Evolutionary conservation across 1,140 invertebrate species (phyloP).

Genomic region (Trinorchestia longiramus): DNA sequence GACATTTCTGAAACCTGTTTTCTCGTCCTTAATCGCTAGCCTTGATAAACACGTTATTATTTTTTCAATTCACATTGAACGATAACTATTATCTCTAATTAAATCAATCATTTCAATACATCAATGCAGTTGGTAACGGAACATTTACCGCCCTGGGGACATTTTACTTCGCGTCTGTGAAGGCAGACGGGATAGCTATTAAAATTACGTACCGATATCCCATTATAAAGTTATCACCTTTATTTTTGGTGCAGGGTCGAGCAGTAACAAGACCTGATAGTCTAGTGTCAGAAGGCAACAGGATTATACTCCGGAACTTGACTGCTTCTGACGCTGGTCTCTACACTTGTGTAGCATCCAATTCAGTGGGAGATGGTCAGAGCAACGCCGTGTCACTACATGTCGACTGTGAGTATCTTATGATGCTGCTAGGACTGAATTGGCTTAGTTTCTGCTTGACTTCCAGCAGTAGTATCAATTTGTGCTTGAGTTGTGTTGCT

Average conservation of each 20-base stretch:
- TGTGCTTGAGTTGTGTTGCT: not conserved
- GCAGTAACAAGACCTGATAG: not conserved
- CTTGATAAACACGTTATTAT: too few relatives aligned
- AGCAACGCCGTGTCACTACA: constrained; percentile 55
- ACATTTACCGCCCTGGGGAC: too few relatives aligned
- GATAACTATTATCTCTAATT: too few relatives aligned
- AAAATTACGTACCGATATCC: not conserved
- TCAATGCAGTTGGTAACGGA: too few relatives aligned
- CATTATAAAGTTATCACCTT: not conserved
- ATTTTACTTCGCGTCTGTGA: not conserved
- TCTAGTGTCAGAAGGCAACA: constrained; percentile 17
- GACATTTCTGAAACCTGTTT: too few relatives aligned
- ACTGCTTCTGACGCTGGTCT: constrained; percentile 52
- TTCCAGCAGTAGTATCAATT: not conserved
- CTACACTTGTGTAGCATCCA: constrained; percentile 55
- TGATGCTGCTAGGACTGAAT: not conserved
- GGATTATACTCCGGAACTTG: constrained; percentile 28
- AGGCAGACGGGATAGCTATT: too few relatives aligned
- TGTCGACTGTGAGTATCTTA: constrained; percentile 49
- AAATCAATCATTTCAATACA: too few relatives aligned
- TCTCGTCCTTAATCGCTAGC: too few relatives aligned
- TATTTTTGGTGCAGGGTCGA: constrained; percentile 14
- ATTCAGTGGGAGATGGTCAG: constrained; percentile 56
- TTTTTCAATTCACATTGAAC: too few relatives aligned
- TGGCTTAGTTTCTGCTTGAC: too few relatives aligned